Base-by-base conservation (phyloP, 1,140 invertebrate species). In the Zaprionus tsacasi region DNA sequence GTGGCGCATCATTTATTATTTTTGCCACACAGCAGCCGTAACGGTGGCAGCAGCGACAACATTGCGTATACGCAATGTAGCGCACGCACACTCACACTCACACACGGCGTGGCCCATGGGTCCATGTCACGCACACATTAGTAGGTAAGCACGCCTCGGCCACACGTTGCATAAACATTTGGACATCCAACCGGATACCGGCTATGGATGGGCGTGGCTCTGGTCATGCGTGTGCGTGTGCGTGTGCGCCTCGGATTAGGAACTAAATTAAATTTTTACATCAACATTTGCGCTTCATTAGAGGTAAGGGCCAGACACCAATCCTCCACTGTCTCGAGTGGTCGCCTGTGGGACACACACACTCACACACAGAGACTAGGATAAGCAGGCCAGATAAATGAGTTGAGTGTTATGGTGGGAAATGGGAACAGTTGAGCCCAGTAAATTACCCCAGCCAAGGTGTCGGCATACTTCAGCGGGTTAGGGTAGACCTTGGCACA, bases 251-350 rank as follows among this genome's bases (percentile, higher is more conserved):
- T 63, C 75, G 76, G 79, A 76, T 70, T 82, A 78, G 79, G 80
- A 87, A 88, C 83, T 88, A 87, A 87, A 87, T 87, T 87, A 87
- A 87, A 87, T 87, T 87, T 87, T 88, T 87, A 87, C 85, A 88
- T 82, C 83, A 87, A 83, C 83, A 87, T 87, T 87, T 87, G 85
- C 77, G 83, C 83, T 87, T 87, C 83, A 87, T 88, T 88, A 87
- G 83, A 78, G 73, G 59, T 58, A 72, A 78, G 67, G 63, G 48
- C 60, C 33, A 8, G 33, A 21, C 33, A 2, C 33, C 33, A 35
- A 30, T 3, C 27, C 33, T 35, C 33, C 10, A 45, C 52, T 60
- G 56, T 76, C 52, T 70, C 67, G 72, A 75, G 59, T 64, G 67
- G 43, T 52, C 21, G 72, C 72, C 67, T 52, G 33, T 63, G 72